Evolutionary conservation across 2,113 vertebrate species (phyloP), one percentile per base, ranked within the genome.

Genomic region (western clawed frog (Xenopus tropicalis)): DNA sequence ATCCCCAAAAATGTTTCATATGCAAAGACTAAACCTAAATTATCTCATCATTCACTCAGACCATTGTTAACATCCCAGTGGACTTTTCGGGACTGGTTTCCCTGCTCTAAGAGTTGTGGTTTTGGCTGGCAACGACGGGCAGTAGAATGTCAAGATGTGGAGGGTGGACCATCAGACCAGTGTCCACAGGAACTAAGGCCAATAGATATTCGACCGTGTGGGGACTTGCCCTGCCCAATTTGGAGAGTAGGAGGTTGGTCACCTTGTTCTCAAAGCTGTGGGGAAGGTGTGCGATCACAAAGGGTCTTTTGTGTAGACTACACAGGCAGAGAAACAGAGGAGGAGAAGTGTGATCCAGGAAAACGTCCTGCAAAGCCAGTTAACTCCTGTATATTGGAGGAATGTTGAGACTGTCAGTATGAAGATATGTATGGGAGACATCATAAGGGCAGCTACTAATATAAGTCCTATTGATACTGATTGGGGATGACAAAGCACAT

Each of bases 81-180:
- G 95, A 86, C 91, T 1, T 81, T 95, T 66, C 94, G 96, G 0
- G 94, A 98, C 79, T 98, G 97, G 97, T 96, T 95, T 0, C 89
- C 88, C 79, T 98, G 96, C 78, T 97, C 95, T 11, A 93, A 94
- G 81, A 96, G 90, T 56, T 98, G 96, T 0, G 93, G 95, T 20
- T 92, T 92, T 0, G 93, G 95, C 63, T 97, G 96, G 96, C 96
- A 95, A 80, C 85, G 94, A 68, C 90, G 95, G 70, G 92, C 83
- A 0, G 92, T 98, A 66, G 95, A 98, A 19, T 98, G 95, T 82
- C 82, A 81, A 51, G 93, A 96, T 0, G 81, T 76, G 2, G 86
- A 85, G 0, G 93, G 93, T 17, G 90, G 93, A 71, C 62, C 79
- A 25, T 94, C 95, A 1, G 74, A 83, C n/a, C 51, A 85, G 56